Evolutionary conservation across 1,140 invertebrate species (phyloP).

Genomic region (Laupala kohalensis): DNA sequence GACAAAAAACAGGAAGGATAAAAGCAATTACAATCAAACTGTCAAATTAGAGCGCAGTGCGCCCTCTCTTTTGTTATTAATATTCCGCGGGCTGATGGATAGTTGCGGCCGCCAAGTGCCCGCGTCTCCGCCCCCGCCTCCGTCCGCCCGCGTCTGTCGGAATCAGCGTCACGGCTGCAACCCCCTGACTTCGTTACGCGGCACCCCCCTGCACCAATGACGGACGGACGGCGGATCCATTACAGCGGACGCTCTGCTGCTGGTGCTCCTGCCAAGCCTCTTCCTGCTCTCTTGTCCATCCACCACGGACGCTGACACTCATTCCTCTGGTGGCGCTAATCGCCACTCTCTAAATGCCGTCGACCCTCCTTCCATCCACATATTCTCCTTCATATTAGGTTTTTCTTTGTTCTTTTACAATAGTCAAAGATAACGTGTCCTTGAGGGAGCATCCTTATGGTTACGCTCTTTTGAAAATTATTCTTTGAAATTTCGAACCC

Average conservation of each 20-base stretch:
- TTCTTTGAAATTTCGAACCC: no score
- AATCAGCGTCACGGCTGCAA: neutral
- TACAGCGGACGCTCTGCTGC: neutral
- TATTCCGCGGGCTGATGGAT: neutral
- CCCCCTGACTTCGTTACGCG: neutral
- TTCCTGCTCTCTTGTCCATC: no score
- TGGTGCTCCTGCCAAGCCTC: neutral
- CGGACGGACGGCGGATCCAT: neutral
- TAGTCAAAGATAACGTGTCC: no score
- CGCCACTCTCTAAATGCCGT: no score
- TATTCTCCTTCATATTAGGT: no score
- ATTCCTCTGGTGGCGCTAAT: no score
- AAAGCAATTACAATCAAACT: neutral
- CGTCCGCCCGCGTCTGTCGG: neutral
- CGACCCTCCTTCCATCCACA: no score
- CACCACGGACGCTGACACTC: neutral
- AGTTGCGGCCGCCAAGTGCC: neutral
- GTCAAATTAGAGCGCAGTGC: neutral
- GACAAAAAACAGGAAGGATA: neutral
- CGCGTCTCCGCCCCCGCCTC: no score
- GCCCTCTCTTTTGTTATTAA: neutral
- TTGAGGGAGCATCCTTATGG: no score
- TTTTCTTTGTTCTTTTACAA: no score
- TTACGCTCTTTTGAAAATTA: no score
- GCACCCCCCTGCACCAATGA: no score